These are phyloP conservation scores for Brassicogethes aeneus DNA, from an alignment of 2,888 invertebrate species.

Conservation along the genomic window DNA sequence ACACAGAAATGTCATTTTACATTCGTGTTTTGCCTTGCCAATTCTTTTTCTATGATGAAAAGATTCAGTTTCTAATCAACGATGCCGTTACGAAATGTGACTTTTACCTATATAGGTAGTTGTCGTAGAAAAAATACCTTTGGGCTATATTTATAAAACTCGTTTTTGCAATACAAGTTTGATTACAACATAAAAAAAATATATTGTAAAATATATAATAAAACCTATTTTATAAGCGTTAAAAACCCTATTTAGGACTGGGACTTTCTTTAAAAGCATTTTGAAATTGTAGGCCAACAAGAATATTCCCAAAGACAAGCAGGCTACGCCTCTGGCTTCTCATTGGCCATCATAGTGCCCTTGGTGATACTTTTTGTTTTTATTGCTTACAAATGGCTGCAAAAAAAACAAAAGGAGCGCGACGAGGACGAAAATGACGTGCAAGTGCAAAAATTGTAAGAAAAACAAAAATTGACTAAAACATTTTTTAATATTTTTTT, in stretches of 20 bases:
- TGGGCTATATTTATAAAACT: too few relatives aligned
- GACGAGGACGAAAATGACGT: slow-evolving; percentile 25
- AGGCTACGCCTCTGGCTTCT: slow-evolving; percentile 69
- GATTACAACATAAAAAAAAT: too few relatives aligned
- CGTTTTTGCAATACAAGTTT: too few relatives aligned
- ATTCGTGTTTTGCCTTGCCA: too few relatives aligned
- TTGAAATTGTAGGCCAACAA: slow-evolving; percentile 53
- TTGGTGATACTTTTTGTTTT: slow-evolving; percentile 58
- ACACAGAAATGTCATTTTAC: too few relatives aligned
- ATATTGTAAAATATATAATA: too few relatives aligned
- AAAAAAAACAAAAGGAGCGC: slow-evolving; percentile 25
- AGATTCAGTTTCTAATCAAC: too few relatives aligned
- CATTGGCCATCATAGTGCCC: slow-evolving; percentile 67
- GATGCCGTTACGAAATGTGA: too few relatives aligned
- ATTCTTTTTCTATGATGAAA: too few relatives aligned
- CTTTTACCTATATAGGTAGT: too few relatives aligned
- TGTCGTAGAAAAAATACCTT: too few relatives aligned
- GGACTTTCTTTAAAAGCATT: slow-evolving; percentile 8
- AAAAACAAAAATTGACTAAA: background rate
- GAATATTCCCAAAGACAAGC: slow-evolving; percentile 72
- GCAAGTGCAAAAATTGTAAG: slow-evolving; percentile 10
- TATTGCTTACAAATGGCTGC: slow-evolving; percentile 31
- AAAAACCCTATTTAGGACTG: slow-evolving; percentile 1
- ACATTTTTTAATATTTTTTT: background rate
- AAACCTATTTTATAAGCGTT: slow-evolving; percentile 16